Conservation (phyloP, 2,888 invertebrate species). For the Habroteleia sp. region DNA sequence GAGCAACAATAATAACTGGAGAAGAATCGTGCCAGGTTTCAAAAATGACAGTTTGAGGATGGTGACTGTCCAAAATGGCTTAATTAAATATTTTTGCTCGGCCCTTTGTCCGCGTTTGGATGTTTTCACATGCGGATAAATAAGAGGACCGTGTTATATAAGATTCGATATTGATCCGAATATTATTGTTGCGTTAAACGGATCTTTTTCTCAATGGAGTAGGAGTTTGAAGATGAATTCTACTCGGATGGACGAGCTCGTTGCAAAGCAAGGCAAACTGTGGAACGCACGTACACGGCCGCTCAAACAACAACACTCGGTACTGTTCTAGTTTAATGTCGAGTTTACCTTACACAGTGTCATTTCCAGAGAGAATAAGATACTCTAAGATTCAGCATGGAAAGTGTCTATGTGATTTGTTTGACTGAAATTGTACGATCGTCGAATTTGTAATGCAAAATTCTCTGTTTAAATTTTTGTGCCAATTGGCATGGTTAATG, state of each 20-base stretch:
- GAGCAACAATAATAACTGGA: conserved; percentile 27
- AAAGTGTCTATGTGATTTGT: background rate
- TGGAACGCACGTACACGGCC: conserved; percentile 34
- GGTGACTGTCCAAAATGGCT: conserved; percentile 42
- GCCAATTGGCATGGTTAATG: no score
- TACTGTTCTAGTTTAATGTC: conserved; percentile 50
- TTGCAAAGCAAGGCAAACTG: conserved; percentile 14
- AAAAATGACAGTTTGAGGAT: conserved; percentile 16
- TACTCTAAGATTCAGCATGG: conserved; percentile 20
- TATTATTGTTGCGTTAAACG: conserved; percentile 34
- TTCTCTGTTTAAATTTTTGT: conserved; percentile 10
- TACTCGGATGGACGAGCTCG: background rate
- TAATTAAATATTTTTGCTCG: conserved; percentile 50
- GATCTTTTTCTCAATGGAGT: background rate
- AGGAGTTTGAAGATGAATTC: conserved; percentile 7
- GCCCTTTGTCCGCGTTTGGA: conserved; percentile 9
- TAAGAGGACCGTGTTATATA: conserved; percentile 16
- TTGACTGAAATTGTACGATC: conserved; percentile 1
- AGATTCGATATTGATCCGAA: conserved; percentile 25
- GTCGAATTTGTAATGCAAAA: conserved; percentile 9
- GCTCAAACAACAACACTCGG: conserved; percentile 44
- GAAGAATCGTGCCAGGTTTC: conserved; percentile 1
- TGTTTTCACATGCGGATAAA: conserved; percentile 15
- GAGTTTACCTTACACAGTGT: conserved; percentile 43
- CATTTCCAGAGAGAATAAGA: conserved; percentile 41